phyloP scores from a whole-genome alignment of 1,140 invertebrate species.

The Dinoponera quadriceps region DNA sequence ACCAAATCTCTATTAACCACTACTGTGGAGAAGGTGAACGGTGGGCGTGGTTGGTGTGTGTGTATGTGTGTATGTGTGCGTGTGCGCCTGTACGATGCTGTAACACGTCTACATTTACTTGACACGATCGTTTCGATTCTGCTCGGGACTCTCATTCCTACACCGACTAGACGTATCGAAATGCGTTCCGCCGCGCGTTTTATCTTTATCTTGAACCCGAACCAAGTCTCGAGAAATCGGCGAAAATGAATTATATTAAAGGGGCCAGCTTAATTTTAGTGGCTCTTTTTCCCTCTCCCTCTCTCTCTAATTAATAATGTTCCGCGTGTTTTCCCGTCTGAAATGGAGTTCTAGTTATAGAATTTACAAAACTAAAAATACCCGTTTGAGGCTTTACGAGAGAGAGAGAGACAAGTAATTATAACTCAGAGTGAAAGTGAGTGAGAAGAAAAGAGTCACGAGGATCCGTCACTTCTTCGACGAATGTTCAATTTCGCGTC shows the following conservation, averaged over 20 bases:
- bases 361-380: conserved; percentile 24
- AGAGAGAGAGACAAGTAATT: neutral
- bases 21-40: conserved; percentile 28
- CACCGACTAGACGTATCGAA: conserved; percentile 15
- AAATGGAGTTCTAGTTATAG: neutral
- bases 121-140: conserved; percentile 10
- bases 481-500: neutral
- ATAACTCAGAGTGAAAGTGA: neutral
- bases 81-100: conserved; percentile 13
- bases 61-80: conserved; percentile 75
- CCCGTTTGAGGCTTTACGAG: neutral
- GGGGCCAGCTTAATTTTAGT: conserved; percentile 40
- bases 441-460: neutral
- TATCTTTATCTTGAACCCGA: conserved; percentile 51
- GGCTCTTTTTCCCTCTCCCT: too few species aligned
- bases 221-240: conserved; percentile 42
- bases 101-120: conserved; percentile 45
- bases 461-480: neutral
- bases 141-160: neutral
- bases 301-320: conserved; percentile 47
- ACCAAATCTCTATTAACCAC: conserved; percentile 82
- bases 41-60: conserved; percentile 63
- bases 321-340: conserved; percentile 25
- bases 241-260: conserved; percentile 48
- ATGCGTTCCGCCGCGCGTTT: conserved; percentile 51